These are phyloP conservation scores for Lamprologus lemairii DNA, from an alignment of 2,113 vertebrate species.

Conservation along the genomic window DNA sequence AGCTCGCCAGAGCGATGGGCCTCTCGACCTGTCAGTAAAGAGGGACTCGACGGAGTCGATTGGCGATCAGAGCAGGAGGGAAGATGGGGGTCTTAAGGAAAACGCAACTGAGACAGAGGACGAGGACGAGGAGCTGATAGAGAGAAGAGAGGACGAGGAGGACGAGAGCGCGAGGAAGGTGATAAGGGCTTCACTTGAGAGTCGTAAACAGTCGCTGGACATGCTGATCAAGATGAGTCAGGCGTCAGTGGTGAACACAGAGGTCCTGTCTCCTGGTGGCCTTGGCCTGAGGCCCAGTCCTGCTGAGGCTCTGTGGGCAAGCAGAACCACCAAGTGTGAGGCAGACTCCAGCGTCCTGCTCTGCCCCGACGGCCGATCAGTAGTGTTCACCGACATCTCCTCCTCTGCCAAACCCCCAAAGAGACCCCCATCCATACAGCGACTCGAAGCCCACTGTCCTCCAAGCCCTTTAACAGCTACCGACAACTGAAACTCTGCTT, in stretches of 20 bases:
- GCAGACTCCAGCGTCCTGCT: constrained; percentile 91
- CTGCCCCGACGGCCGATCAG: constrained; percentile 72
- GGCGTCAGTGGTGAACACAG: constrained; percentile 59
- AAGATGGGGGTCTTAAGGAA: constrained; percentile 26
- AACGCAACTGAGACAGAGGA: constrained; percentile 55
- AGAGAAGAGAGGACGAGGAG: constrained; percentile 46
- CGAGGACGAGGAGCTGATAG: constrained; percentile 57
- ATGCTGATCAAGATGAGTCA: constrained; percentile 79
- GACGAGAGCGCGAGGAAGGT: constrained; percentile 35
- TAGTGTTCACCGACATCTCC: constrained; percentile 51
- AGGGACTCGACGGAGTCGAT: constrained; percentile 29
- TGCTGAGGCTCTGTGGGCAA: constrained; percentile 74
- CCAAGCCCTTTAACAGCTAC: constrained; percentile 57
- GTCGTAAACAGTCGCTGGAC: constrained; percentile 77
- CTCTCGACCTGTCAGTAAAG: constrained; percentile 89
- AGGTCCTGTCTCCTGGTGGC: constrained; percentile 61
- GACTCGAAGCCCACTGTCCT: constrained; percentile 57
- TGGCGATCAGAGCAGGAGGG: background rate
- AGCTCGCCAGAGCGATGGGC: constrained; percentile 72
- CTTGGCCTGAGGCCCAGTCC: constrained; percentile 52
- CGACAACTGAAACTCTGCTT: constrained; percentile 35
- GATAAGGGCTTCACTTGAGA: constrained; percentile 59
- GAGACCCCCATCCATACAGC: constrained; percentile 53
- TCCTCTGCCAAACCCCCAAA: constrained; percentile 47
- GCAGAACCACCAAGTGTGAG: constrained; percentile 90